Base-by-base conservation (phyloP, 2,888 invertebrate genomes). In the Saturnia pavonia region DNA sequence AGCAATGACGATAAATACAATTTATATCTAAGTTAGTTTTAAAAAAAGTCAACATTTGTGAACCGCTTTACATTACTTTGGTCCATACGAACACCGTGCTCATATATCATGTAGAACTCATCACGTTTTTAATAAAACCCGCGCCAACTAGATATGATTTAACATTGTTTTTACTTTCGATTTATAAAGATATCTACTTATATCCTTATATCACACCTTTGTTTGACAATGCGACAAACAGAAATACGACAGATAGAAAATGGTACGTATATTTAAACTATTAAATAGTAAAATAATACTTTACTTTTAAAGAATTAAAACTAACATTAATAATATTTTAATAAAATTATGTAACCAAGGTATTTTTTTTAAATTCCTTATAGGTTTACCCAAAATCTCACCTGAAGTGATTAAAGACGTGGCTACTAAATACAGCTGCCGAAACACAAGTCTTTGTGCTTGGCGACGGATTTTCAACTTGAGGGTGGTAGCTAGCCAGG, bases 61-160 rank as follows among this genome's bases (percentile, higher is more conserved):
- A 72, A 75, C 80, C 84, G 78, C 69, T 74, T 75, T 66, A 73
- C 6, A 60, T 60, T 60, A 27, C 14, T 22, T 70, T 73, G 72
- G 67, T 72, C 71, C 8, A 54, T 72, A 71, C 78, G 74, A 80
- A 77, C 73, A 72, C 77, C 73, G 79, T 77, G 75, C 74, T 85
- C 88, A 89, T 91, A 91, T 87, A 91, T 91, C 92, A 92, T 78
- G 78, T 76, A 72, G 78, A 80, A 83, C 90, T 91, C 91, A 92
- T 92, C 92, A 85, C 85, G 87, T 90, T 92, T 92, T 92, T 91
- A 91, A 89, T 91, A 91, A 91, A 91, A 89, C 74, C 82, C 73
- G 74, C 70, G 25, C 22, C 67, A 57, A 66, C 70, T 27, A 42
- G 42, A 65, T 70, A 67, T 54, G 65, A 51, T 69, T 69, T 67